Conservation (phyloP, 2,888 invertebrate genomes). For the Polyommatus icarus region DNA sequence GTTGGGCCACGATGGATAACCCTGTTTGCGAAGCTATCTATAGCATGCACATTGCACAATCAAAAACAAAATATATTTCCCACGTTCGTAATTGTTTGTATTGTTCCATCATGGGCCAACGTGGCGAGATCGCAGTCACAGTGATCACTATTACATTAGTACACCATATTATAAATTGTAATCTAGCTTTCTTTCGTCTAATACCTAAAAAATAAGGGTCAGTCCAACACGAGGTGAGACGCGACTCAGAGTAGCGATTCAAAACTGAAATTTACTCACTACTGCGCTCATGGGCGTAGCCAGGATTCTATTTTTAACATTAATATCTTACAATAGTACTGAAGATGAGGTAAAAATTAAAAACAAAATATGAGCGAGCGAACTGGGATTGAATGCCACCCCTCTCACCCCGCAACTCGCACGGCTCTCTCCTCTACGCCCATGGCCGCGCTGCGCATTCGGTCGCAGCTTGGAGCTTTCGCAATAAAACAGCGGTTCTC, state of each 20-base stretch:
- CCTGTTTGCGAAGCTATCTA: background rate
- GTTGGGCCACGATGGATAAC: background rate
- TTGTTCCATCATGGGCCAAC: background rate
- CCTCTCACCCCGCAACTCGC: no score
- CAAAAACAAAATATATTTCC: background rate
- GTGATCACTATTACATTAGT: background rate
- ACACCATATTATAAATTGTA: background rate
- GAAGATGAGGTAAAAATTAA: no score
- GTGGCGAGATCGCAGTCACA: background rate
- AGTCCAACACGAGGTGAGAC: background rate
- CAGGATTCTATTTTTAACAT: no score
- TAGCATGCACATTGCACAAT: background rate
- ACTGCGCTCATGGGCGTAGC: no score
- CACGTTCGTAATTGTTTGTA: background rate
- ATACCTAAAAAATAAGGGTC: background rate
- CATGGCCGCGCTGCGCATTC: no score
- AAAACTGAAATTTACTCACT: background rate
- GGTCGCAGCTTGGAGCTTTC: background rate
- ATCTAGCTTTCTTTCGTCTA: background rate
- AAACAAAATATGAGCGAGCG: no score
- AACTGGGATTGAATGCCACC: no score
- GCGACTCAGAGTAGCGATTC: background rate
- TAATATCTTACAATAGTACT: no score
- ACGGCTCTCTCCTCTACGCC: no score
- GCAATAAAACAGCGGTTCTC: no score